Evolutionary conservation across 2,888 invertebrate species (phyloP).

Genomic region (Anagyrus pseudococci): DNA sequence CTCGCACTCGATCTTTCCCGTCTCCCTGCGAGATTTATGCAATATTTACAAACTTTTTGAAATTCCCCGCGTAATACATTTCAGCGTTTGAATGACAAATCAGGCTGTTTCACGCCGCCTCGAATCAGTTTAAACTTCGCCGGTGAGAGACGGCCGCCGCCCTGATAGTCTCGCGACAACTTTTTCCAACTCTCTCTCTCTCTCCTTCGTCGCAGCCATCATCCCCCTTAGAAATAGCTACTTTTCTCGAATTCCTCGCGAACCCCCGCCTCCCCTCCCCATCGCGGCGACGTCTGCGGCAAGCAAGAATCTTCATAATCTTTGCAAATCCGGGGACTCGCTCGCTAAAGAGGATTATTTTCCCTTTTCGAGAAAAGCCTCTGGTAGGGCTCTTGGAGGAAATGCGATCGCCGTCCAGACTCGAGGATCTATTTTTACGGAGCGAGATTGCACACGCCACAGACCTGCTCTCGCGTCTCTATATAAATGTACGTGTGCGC

Average conservation of each 20-base stretch:
- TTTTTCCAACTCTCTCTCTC: no score
- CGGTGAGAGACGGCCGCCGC: neutral
- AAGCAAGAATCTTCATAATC: slow-evolving; percentile 39
- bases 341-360: slow-evolving; percentile 34
- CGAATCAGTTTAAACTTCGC: neutral
- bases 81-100: neutral
- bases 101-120: neutral
- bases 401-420: slow-evolving; percentile 7
- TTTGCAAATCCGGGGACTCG: slow-evolving; percentile 44
- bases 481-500: no score
- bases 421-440: slow-evolving; percentile 6
- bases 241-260: neutral
- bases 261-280: neutral
- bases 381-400: slow-evolving; percentile 17
- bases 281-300: neutral
- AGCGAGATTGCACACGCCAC: slow-evolving; percentile 4
- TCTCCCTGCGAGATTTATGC: neutral
- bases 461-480: neutral
- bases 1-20: neutral
- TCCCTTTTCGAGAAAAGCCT: slow-evolving; percentile 15
- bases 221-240: no score
- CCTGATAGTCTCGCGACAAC: neutral
- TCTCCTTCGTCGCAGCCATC: no score
- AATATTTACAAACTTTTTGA: neutral
- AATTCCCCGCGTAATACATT: neutral